Evolutionary conservation across 2,888 invertebrate species (phyloP).

Genomic region (Neoitamus cyanurus): DNA sequence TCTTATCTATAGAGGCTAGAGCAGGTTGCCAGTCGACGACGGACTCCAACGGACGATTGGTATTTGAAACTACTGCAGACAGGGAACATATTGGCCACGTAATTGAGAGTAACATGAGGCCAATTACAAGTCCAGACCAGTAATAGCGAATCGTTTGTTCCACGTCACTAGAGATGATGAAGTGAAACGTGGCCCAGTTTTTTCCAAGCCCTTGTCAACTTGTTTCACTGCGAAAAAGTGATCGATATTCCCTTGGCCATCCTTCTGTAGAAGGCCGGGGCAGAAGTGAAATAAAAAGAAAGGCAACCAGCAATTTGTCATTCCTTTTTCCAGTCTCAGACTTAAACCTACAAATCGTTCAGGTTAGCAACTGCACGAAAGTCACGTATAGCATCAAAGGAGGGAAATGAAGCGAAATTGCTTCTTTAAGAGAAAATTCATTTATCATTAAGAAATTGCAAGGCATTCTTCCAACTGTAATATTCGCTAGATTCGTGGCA

Average conservation of each 20-base stretch:
- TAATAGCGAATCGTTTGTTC: slow-evolving; percentile 42
- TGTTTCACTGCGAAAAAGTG: slow-evolving; percentile 21
- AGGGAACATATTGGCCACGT: slow-evolving; percentile 42
- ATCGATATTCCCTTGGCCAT: slow-evolving; percentile 35
- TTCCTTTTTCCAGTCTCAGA: slow-evolving; percentile 9
- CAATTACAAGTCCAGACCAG: slow-evolving; percentile 45
- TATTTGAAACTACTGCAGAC: slow-evolving; percentile 19
- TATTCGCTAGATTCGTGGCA: neutral
- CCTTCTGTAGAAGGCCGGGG: neutral
- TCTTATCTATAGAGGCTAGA: neutral
- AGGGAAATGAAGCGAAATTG: slow-evolving; percentile 27
- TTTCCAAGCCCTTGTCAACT: slow-evolving; percentile 40
- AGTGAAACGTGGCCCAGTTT: slow-evolving; percentile 39
- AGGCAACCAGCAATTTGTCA: slow-evolving; percentile 38
- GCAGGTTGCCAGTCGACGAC: neutral
- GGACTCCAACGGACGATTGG: neutral
- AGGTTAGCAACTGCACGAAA: slow-evolving; percentile 15
- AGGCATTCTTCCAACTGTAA: slow-evolving; percentile 16
- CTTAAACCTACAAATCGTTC: slow-evolving; percentile 39
- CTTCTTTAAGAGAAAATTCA: slow-evolving; percentile 29
- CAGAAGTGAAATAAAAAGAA: neutral
- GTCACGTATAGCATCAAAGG: slow-evolving; percentile 37
- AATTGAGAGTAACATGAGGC: slow-evolving; percentile 45
- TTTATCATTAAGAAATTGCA: slow-evolving; percentile 20
- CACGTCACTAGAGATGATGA: slow-evolving; percentile 39